These are phyloP conservation scores for Nomada ruficornis DNA, from an alignment of 2,888 invertebrate genomes.

Conservation along the genomic window DNA sequence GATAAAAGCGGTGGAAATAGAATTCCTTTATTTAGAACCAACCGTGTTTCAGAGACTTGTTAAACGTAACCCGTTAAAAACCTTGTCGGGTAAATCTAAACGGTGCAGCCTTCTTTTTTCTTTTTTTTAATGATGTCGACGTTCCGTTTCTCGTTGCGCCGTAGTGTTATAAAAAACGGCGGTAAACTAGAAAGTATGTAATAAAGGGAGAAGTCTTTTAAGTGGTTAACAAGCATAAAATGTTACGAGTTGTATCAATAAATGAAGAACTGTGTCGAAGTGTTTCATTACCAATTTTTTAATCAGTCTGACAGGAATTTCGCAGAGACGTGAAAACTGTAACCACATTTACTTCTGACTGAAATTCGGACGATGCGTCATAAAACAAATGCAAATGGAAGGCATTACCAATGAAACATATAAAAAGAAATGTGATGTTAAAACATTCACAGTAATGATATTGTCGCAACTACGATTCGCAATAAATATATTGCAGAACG, in stretches of 20 bases:
- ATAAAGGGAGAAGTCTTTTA: not conserved
- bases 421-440: too few relatives aligned
- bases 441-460: too few relatives aligned
- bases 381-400: too few relatives aligned
- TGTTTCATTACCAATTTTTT: too few relatives aligned
- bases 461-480: too few relatives aligned
- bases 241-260: not conserved
- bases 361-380: too few relatives aligned
- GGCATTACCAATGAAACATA: too few relatives aligned
- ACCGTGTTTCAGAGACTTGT: slow-evolving; percentile 24
- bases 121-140: not conserved
- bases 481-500: too few relatives aligned
- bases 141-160: not conserved
- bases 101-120: not conserved
- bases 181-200: not conserved
- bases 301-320: too few relatives aligned
- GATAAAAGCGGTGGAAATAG: slow-evolving; percentile 39
- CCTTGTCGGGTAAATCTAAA: slow-evolving; percentile 3
- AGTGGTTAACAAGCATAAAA: not conserved
- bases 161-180: not conserved
- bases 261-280: too few relatives aligned
- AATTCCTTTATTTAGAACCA: slow-evolving; percentile 40
- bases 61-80: slow-evolving; percentile 24
- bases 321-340: too few relatives aligned
- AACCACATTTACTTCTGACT: too few relatives aligned